Conservation (phyloP, 2,797 vertebrate species). For the Phrynocephalus forsythii region DNA sequence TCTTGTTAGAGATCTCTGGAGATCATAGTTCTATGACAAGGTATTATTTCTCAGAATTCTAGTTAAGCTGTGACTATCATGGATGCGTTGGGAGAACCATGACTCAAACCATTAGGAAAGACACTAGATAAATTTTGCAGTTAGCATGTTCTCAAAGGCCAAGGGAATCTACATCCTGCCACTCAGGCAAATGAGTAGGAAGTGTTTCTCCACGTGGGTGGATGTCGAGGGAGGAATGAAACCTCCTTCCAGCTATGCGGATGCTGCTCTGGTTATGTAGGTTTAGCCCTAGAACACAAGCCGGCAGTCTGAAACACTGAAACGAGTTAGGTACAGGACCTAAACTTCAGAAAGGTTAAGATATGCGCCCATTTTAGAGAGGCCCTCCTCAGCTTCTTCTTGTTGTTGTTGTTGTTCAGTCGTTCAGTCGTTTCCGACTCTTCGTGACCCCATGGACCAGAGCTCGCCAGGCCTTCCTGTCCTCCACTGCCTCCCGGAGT, state of each 20-base stretch:
- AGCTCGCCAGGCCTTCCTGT: no score
- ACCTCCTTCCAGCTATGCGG: not conserved
- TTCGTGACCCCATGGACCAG: no score
- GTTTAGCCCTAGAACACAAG: not conserved
- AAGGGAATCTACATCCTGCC: not conserved
- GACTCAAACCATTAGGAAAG: not conserved
- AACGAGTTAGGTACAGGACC: not conserved
- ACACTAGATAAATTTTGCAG: not conserved
- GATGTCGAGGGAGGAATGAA: no score
- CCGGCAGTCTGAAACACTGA: not conserved
- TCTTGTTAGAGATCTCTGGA: no score
- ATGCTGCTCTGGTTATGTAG: not conserved
- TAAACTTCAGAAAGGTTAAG: not conserved
- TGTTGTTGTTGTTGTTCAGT: no score
- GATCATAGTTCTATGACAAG: no score
- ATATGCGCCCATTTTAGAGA: not conserved
- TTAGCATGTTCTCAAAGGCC: not conserved
- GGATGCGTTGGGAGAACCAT: not conserved
- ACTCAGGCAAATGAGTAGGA: not conserved
- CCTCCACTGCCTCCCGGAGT: no score
- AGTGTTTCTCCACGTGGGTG: not conserved
- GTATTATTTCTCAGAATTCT: not conserved
- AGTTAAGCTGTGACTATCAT: not conserved
- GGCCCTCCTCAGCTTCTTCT: not conserved
- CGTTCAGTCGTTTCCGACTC: no score